Conservation (phyloP, 2,888 invertebrate species). For the Notocelia uddmanniana region DNA sequence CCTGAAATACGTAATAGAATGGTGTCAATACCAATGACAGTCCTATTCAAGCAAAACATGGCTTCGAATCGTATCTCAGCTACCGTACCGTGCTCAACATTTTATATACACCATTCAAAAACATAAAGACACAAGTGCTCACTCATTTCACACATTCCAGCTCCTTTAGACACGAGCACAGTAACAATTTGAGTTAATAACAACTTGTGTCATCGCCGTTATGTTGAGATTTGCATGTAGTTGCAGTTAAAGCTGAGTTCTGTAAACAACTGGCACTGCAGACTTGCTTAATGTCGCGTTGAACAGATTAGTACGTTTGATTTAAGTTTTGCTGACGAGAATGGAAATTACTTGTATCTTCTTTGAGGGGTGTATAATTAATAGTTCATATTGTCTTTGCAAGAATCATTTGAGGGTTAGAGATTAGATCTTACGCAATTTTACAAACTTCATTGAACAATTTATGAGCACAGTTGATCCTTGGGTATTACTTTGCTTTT, state of each 20-base stretch:
- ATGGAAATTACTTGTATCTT: slow-evolving; percentile 32
- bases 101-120: not conserved
- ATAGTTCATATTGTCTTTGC: slow-evolving; percentile 19
- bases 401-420: slow-evolving; percentile 1
- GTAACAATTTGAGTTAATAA: slow-evolving; percentile 41
- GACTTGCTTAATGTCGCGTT: slow-evolving; percentile 34
- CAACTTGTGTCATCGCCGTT: slow-evolving; percentile 35
- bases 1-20: slow-evolving; percentile 22
- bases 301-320: slow-evolving; percentile 32
- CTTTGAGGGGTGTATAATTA: slow-evolving; percentile 1
- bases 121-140: slow-evolving; percentile 10
- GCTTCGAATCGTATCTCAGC: slow-evolving; percentile 34
- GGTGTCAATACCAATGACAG: slow-evolving; percentile 40
- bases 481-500: not conserved
- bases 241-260: slow-evolving; percentile 24
- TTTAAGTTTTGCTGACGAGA: slow-evolving; percentile 38
- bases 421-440: not conserved
- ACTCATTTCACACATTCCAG: not conserved
- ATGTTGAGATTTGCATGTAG: slow-evolving; percentile 39
- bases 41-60: slow-evolving; percentile 35
- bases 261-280: slow-evolving; percentile 25
- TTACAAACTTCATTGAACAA: too few species aligned
- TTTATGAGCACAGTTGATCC: not conserved
- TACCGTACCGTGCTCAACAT: slow-evolving; percentile 27
- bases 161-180: slow-evolving; percentile 2